A percentile compares a stretch with the other conserved stretches of the same genome.
phyloP scores from a whole-genome alignment of 2,797 vertebrate species.

The Tympanoctomys barrerae region DNA sequence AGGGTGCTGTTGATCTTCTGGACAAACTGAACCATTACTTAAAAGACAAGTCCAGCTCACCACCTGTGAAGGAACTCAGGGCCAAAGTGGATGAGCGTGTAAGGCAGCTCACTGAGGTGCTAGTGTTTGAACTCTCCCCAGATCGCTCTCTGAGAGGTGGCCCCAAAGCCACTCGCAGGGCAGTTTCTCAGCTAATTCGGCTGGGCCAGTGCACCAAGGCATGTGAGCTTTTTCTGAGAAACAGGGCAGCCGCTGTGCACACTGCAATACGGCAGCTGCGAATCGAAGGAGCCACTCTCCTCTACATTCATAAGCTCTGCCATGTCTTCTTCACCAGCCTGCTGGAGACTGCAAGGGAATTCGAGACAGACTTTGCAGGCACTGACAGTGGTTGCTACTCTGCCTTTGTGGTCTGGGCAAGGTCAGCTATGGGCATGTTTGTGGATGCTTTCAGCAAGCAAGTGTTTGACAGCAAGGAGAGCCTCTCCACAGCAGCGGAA shows the following conservation, averaged over 20 bases:
- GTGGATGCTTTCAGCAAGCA: slow-evolving; percentile 99
- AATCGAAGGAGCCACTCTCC: slow-evolving; percentile 97
- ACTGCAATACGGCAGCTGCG: slow-evolving; percentile 97
- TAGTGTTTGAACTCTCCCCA: slow-evolving; percentile 97
- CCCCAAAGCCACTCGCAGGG: slow-evolving; percentile 95
- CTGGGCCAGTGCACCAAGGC: slow-evolving; percentile 98
- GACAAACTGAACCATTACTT: slow-evolving; percentile 96
- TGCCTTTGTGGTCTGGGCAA: slow-evolving; percentile 97
- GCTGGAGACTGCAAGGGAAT: slow-evolving; percentile 97
- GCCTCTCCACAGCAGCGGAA: slow-evolving; percentile 96
- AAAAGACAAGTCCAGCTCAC: slow-evolving; percentile 92
- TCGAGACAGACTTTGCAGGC: slow-evolving; percentile 95
- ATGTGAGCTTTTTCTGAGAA: slow-evolving; percentile 97
- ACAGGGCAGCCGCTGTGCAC: slow-evolving; percentile 95
- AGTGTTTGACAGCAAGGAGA: slow-evolving; percentile 99
- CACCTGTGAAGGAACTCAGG: slow-evolving; percentile 93
- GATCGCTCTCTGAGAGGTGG: slow-evolving; percentile 96
- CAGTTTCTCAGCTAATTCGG: slow-evolving; percentile 97
- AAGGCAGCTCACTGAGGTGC: slow-evolving; percentile 96
- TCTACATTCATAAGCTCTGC: slow-evolving; percentile 99
- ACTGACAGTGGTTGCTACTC: slow-evolving; percentile 95
- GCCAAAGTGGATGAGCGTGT: slow-evolving; percentile 94
- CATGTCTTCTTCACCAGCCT: slow-evolving; percentile 99
- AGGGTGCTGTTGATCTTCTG: slow-evolving; percentile 97
- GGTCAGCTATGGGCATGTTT: slow-evolving; percentile 95